phyloP scores from a whole-genome alignment of 2,888 invertebrate species.

The Corbicula japonica region DNA sequence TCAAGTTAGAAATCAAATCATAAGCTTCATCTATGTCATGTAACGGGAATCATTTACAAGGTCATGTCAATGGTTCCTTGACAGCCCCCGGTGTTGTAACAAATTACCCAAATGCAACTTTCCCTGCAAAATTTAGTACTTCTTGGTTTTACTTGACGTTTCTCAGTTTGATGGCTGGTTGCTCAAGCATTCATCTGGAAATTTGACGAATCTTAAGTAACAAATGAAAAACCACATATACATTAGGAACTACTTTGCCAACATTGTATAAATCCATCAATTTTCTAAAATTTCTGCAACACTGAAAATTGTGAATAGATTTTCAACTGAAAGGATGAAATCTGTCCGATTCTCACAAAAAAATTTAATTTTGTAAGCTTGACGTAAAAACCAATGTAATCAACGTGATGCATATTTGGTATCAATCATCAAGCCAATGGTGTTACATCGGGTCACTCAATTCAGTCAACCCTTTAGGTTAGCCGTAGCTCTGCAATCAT shows the following conservation, averaged over 20 bases:
- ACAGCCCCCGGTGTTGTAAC: conserved; percentile 39
- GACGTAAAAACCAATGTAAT: conserved; percentile 40
- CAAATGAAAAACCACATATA: conserved; percentile 47
- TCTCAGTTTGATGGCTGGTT: conserved; percentile 25
- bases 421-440: conserved; percentile 54
- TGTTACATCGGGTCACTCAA: conserved; percentile 47
- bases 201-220: conserved; percentile 40
- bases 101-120: conserved; percentile 51
- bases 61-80: conserved; percentile 24
- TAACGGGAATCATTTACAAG: conserved; percentile 49
- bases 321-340: conserved; percentile 35
- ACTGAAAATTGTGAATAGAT: conserved; percentile 46
- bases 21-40: conserved; percentile 56
- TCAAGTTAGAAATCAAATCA: conserved; percentile 57
- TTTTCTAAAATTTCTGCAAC: conserved; percentile 56
- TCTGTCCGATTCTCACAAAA: conserved; percentile 38
- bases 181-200: conserved; percentile 41
- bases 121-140: conserved; percentile 18
- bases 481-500: conserved; percentile 34
- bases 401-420: conserved; percentile 54
- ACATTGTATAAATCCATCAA: conserved; percentile 60
- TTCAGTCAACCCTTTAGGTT: conserved; percentile 25
- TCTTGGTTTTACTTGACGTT: conserved; percentile 12
- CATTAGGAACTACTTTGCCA: conserved; percentile 26
- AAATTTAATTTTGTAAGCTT: conserved; percentile 60